Conservation (phyloP, 2,113 vertebrate species). For the Sinocyclocheilus anophthalmus region DNA sequence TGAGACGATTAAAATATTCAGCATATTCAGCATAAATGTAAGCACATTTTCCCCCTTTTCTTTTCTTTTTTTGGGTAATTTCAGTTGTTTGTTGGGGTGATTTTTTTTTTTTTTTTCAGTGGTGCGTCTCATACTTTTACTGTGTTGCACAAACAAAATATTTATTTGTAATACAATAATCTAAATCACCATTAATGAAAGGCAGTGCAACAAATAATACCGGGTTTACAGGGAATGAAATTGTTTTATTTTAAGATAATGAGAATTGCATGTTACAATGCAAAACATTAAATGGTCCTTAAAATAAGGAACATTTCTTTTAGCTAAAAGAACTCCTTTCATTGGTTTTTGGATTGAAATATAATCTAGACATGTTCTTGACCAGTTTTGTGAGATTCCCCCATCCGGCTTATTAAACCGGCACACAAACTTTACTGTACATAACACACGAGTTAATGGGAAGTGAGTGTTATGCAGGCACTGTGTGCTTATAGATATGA, state of each 20-base stretch:
- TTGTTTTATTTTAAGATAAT: neutral
- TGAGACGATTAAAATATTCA: neutral
- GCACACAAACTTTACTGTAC: neutral
- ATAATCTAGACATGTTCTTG: neutral
- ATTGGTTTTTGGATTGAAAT: neutral
- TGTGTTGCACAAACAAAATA: neutral
- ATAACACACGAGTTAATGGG: neutral
- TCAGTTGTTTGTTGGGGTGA: neutral
- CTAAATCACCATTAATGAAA: neutral
- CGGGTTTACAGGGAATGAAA: too few relatives aligned
- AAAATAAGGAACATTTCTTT: neutral
- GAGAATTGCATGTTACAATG: neutral
- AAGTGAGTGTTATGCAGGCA: constrained; percentile 51
- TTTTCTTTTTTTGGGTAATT: neutral
- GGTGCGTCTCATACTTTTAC: too few relatives aligned
- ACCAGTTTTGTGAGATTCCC: neutral
- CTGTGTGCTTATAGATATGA: constrained; percentile 51
- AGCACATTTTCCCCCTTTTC: neutral
- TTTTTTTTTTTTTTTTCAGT: neutral
- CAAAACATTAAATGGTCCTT: neutral
- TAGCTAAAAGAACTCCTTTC: neutral
- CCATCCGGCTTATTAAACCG: neutral
- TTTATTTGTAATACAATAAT: neutral
- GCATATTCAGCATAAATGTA: neutral
- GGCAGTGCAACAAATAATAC: too few relatives aligned